Conservation (phyloP, 2,797 vertebrate genomes). For the Myripristis murdjan region DNA sequence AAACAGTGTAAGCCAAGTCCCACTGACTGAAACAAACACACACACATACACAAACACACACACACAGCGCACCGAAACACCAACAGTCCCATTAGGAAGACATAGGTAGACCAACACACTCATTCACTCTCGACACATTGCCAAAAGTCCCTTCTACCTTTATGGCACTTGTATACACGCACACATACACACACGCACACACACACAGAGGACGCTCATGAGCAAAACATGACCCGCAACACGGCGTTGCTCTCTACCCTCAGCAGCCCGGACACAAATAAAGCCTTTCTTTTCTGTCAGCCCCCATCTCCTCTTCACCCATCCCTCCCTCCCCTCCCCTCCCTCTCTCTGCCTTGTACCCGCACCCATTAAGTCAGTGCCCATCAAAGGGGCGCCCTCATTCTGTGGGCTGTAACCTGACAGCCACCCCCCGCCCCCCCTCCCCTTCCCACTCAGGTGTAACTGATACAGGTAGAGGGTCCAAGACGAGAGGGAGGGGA, state of each 20-base stretch:
- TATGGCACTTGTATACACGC: slow-evolving; percentile 34
- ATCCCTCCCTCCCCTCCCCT: not conserved
- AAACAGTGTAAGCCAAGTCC: slow-evolving; percentile 28
- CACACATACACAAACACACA: not conserved
- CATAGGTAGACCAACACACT: slow-evolving; percentile 5
- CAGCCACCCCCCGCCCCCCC: slow-evolving; percentile 34
- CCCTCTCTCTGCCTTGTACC: slow-evolving; percentile 9
- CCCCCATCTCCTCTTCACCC: slow-evolving; percentile 72
- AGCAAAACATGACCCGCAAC: slow-evolving; percentile 57
- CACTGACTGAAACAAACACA: slow-evolving; percentile 38
- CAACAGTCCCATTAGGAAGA: slow-evolving; percentile 20
- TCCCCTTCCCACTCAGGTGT: slow-evolving; percentile 83
- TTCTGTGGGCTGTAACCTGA: slow-evolving; percentile 78
- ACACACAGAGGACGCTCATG: slow-evolving; percentile 54
- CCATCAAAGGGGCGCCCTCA: slow-evolving; percentile 82
- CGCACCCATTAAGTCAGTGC: slow-evolving; percentile 24
- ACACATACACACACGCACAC: slow-evolving; percentile 5
- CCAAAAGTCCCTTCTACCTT: slow-evolving; percentile 1
- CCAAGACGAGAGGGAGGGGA: slow-evolving; percentile 26
- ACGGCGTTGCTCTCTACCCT: slow-evolving; percentile 53
- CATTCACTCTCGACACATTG: not conserved
- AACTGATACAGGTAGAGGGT: slow-evolving; percentile 86
- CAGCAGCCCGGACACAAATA: slow-evolving; percentile 77
- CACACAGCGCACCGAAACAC: not conserved
- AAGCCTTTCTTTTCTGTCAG: slow-evolving; percentile 76